Percentiles rank a stretch among this genome's conserved stretches.
phyloP scores from a whole-genome alignment of 2,113 vertebrate genomes.

The Pardalotus punctatus region DNA sequence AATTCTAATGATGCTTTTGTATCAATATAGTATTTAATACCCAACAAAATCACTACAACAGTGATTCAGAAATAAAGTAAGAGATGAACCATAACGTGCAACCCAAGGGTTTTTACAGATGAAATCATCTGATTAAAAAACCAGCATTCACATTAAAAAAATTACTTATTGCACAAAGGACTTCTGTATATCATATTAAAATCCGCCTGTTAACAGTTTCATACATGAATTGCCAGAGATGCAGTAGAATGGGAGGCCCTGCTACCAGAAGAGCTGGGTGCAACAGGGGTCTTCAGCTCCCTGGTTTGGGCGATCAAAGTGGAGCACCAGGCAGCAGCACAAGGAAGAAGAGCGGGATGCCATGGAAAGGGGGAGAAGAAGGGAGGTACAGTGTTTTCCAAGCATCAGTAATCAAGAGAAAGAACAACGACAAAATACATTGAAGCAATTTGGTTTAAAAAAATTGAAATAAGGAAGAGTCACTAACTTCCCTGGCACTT shows the following conservation, averaged over 20 bases:
- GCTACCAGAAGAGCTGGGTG: background rate
- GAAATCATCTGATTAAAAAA: background rate
- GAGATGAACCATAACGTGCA: background rate
- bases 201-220: background rate
- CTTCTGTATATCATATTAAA: background rate
- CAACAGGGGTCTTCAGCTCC: background rate
- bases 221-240: background rate
- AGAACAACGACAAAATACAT: background rate
- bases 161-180: background rate
- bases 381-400: background rate
- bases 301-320: background rate
- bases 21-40: background rate
- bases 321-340: background rate
- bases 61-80: background rate
- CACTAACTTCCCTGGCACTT: background rate
- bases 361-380: background rate
- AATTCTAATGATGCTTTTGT: background rate
- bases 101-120: background rate
- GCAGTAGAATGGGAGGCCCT: background rate
- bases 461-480: background rate
- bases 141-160: background rate
- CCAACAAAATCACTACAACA: background rate
- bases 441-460: background rate
- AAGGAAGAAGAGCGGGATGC: background rate
- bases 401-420: conserved; percentile 10